These are phyloP conservation scores for Paradisaea rubra DNA, from an alignment of 2,113 vertebrate genomes.

Conservation along the genomic window DNA sequence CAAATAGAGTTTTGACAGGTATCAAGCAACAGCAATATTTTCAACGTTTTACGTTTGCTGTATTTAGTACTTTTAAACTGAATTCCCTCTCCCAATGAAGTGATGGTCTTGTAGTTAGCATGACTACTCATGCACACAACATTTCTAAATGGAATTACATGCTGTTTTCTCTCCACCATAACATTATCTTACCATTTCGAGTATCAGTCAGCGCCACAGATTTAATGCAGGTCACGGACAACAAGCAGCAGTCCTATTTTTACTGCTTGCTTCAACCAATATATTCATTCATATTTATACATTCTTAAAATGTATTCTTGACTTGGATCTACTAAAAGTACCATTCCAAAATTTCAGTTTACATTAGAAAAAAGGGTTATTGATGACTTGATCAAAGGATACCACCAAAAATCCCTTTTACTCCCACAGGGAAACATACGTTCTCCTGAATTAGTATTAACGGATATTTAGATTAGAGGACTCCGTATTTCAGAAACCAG, in stretches of 20 bases:
- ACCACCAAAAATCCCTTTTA: neutral
- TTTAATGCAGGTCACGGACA: constrained; percentile 37
- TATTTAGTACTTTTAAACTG: neutral
- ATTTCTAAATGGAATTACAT: constrained; percentile 10
- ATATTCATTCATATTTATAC: constrained; percentile 19
- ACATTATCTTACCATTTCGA: neutral
- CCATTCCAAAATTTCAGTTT: constrained; percentile 23
- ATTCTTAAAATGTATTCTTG: constrained; percentile 35
- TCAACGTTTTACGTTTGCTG: neutral
- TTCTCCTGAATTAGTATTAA: constrained; percentile 28
- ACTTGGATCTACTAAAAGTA: constrained; percentile 18
- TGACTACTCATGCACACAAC: neutral
- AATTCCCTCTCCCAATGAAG: neutral
- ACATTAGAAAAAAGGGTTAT: neutral
- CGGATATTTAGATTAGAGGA: constrained; percentile 58
- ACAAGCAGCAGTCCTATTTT: constrained; percentile 40
- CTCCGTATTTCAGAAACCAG: constrained; percentile 69
- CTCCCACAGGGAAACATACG: neutral
- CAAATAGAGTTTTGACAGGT: neutral
- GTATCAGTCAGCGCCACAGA: constrained; percentile 15
- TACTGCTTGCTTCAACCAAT: neutral
- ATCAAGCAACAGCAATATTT: neutral
- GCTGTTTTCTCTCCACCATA: neutral
- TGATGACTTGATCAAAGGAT: neutral
- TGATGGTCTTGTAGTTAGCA: neutral